Percentiles rank a stretch among this genome's conserved stretches.
phyloP scores from a whole-genome alignment of 2,113 vertebrate genomes.

The Columbina picui region DNA sequence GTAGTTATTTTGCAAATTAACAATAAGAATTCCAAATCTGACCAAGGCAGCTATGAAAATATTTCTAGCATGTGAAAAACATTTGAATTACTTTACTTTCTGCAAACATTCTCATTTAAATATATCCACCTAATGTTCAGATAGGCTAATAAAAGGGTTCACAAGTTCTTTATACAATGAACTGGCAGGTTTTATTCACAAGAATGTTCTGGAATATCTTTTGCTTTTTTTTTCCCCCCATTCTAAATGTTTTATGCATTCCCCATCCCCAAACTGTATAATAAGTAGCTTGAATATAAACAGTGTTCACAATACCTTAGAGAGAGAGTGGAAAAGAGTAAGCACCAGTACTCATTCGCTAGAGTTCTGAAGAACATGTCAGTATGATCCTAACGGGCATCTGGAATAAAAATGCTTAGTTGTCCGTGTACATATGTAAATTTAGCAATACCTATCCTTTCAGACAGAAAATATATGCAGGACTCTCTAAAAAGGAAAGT shows the following conservation, averaged over 20 bases:
- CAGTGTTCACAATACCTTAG: conserved; percentile 38
- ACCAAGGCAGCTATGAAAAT: conserved; percentile 22
- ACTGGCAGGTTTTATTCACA: conserved; percentile 47
- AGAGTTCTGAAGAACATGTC: conserved; percentile 36
- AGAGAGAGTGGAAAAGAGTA: conserved; percentile 25
- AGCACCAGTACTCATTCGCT: conserved; percentile 5
- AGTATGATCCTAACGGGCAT: conserved; percentile 23
- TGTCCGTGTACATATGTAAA: conserved; percentile 1
- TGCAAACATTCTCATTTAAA: conserved; percentile 9
- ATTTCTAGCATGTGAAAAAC: conserved; percentile 1
- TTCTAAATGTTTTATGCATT: conserved; percentile 52
- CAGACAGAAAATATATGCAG: conserved; percentile 39
- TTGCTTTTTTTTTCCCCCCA: not conserved
- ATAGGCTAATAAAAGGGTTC: conserved; percentile 22
- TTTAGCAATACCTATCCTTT: conserved; percentile 30
- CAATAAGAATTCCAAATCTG: not conserved
- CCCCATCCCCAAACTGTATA: conserved; percentile 34
- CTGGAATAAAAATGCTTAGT: conserved; percentile 29
- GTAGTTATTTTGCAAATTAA: not conserved
- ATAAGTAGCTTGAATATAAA: conserved; percentile 53
- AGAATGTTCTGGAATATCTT: conserved; percentile 42
- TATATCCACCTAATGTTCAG: not conserved
- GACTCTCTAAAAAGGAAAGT: conserved; percentile 1
- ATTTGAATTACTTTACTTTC: not conserved
- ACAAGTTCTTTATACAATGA: conserved; percentile 23